Evolutionary conservation across 2,888 invertebrate species (phyloP).

Genomic region (Trimorus sp.): DNA sequence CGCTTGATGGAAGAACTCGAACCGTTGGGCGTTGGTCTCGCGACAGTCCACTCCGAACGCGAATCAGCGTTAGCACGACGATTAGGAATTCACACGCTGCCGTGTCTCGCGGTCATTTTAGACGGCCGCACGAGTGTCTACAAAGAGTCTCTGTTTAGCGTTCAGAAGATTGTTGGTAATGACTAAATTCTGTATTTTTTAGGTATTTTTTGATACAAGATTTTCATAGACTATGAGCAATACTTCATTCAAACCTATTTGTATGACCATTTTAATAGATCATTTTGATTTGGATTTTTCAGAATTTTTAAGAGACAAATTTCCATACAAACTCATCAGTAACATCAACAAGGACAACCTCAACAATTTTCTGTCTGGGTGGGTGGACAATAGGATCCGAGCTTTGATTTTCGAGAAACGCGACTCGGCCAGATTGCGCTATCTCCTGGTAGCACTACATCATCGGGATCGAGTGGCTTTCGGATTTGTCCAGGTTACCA

Average conservation of each 20-base stretch:
- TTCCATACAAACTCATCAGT: conserved; percentile 91
- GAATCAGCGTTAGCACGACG: conserved; percentile 90
- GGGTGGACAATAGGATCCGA: conserved; percentile 95
- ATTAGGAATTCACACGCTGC: conserved; percentile 91
- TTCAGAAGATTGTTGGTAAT: conserved; percentile 90
- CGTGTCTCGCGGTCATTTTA: conserved; percentile 90
- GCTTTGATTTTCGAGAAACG: conserved; percentile 93
- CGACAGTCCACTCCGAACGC: conserved; percentile 92
- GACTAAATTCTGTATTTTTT: too few relatives aligned
- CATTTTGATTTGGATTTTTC: conserved; percentile 49
- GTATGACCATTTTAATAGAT: too few relatives aligned
- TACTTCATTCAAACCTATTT: too few relatives aligned
- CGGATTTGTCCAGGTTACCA: conserved; percentile 85
- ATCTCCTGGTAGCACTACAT: conserved; percentile 93
- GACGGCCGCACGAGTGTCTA: conserved; percentile 93
- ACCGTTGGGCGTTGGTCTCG: conserved; percentile 91
- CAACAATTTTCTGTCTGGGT: conserved; percentile 91
- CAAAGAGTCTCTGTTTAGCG: conserved; percentile 90
- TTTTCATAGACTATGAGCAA: too few relatives aligned
- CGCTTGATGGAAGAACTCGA: conserved; percentile 93
- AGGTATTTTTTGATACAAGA: too few relatives aligned
- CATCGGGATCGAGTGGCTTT: conserved; percentile 93
- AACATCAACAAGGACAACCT: conserved; percentile 88
- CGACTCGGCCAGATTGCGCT: conserved; percentile 89
- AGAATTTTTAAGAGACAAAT: conserved; percentile 93